Evolutionary conservation across 2,113 vertebrate species (phyloP).

Genomic region (Leucoraja erinaceus): DNA sequence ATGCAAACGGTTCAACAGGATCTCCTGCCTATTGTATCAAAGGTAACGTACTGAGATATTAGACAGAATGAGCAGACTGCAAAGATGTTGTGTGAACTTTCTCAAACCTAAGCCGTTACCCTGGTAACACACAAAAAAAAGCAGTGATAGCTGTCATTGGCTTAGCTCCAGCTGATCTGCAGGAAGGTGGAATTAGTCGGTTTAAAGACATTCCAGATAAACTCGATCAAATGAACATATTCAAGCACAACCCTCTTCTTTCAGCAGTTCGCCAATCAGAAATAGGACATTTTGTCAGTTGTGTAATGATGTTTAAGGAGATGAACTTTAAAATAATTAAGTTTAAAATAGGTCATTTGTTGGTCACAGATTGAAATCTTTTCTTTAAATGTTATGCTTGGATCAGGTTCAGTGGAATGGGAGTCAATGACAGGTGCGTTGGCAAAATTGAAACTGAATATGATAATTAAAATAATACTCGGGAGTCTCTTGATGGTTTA

Average conservation of each 20-base stretch:
- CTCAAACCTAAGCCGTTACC: neutral
- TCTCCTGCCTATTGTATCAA: neutral
- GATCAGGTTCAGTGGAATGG: neutral
- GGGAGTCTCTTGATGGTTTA: neutral
- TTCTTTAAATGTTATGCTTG: neutral
- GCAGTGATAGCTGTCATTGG: neutral
- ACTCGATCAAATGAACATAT: neutral
- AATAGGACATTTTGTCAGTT: neutral
- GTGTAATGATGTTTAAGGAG: neutral
- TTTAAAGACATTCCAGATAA: neutral
- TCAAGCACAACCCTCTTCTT: neutral
- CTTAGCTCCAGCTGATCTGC: neutral
- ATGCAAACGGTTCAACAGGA: neutral
- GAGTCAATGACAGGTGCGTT: neutral
- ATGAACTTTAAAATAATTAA: neutral
- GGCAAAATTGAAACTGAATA: neutral
- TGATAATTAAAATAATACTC: neutral
- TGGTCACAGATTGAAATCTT: too few relatives aligned
- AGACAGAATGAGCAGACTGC: neutral
- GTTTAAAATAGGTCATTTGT: neutral
- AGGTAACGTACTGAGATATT: neutral
- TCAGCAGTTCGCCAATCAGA: neutral
- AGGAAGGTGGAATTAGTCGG: neutral
- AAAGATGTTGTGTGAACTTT: neutral
- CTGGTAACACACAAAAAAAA: neutral